These are phyloP conservation scores for Lota lota DNA, from an alignment of 2,113 vertebrate species.

Conservation along the genomic window DNA sequence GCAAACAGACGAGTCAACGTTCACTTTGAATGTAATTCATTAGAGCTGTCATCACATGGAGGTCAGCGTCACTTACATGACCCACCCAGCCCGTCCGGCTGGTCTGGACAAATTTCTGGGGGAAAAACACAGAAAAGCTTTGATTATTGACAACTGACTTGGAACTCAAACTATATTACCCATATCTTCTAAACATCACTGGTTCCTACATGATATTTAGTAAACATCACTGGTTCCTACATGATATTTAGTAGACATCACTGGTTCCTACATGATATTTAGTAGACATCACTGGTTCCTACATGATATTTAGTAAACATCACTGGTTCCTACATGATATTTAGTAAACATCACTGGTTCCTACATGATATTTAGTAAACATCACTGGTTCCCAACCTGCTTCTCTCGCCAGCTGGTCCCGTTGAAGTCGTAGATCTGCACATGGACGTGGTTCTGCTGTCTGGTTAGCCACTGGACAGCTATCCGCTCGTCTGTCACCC, in stretches of 20 bases:
- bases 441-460: slow-evolving; percentile 85
- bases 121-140: slow-evolving; percentile 51
- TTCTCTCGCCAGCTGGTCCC: slow-evolving; percentile 80
- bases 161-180: neutral
- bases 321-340: no score
- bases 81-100: slow-evolving; percentile 94
- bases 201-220: no score
- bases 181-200: no score
- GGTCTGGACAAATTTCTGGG: slow-evolving; percentile 80
- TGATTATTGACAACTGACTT: neutral
- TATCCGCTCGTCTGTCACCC: slow-evolving; percentile 84
- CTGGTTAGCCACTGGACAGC: slow-evolving; percentile 91
- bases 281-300: no score
- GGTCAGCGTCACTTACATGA: slow-evolving; percentile 77
- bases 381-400: slow-evolving; percentile 67
- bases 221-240: no score
- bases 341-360: no score
- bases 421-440: slow-evolving; percentile 86
- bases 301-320: slow-evolving; percentile 16
- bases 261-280: no score
- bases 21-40: slow-evolving; percentile 18
- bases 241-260: no score
- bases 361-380: no score
- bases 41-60: neutral
- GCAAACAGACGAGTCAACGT: slow-evolving; percentile 8